Base-by-base conservation (phyloP, 2,888 invertebrate species). In the Drosophila melanocephala region DNA sequence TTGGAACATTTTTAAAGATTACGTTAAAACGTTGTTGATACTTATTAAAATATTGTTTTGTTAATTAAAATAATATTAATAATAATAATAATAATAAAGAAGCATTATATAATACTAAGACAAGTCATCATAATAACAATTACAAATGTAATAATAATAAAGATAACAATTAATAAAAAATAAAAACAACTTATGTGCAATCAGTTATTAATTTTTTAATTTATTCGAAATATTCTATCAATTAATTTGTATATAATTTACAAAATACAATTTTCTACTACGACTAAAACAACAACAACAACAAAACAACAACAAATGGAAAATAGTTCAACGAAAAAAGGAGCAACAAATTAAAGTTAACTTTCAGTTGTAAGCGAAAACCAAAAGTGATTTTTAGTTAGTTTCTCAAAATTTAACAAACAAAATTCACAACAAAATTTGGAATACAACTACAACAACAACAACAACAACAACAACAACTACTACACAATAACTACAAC, bases 1-100 rank as follows among this genome's bases (percentile, higher is more conserved):
- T 93, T 93, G 93, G 93, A 93, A 93, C 93, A 93, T 93, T 93
- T 93, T 93, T 93, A 92, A 92, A 92, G 91, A 93, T 93, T 93
- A 93, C 93, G 93, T 93, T 93, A 92, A 93, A 93, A 92, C 92
- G 93, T 93, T 93, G 93, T 93, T 93, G 92, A 93, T 89, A 91
- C 91, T 92, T 92, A 92, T 90, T 90, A 90, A 92, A 90, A 87
- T 89, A 91, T 92, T 91, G 83, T 90, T 92, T 92, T 88, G 89
- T 92, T 92, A 83, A 86, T 86, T 84, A 79, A 84, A 80, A 77
- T 78, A 82, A 70, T 65, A 81, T 73, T 67, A 73, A 69, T 44
- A 71, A 77, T 69, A 73, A 65, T 28, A 74, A 69, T 50, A 72
- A 78, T 71, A 75, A 67, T 61, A 72, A 57, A 65, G 62, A 78